Base-by-base conservation (phyloP, 2,113 vertebrate species). In the Psephotus haematonotus region DNA sequence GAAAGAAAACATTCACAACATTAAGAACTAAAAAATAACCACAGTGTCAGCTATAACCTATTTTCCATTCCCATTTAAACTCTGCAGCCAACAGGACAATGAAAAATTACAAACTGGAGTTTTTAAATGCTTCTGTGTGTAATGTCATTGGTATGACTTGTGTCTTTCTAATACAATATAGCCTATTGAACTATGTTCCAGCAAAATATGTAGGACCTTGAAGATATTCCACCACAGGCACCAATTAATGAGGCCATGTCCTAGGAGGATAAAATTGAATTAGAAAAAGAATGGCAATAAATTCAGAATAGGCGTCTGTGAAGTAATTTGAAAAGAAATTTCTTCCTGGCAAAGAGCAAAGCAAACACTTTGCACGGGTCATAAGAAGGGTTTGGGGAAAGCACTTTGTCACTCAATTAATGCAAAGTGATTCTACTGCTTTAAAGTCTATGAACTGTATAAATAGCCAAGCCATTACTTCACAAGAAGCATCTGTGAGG, bases 201-300 rank as follows among this genome's bases (percentile, higher is more conserved):
- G 63, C 46, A 90, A 72, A 0, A 0, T 87, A 90, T 11, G 43
- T 70, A 85, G 44, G 80, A 82, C 37, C 50, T 60, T 35, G 41
- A 10, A 75, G 75, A 81, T 90, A 95, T 74, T 90, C 60, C 27
- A 93, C 82, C 50, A 46, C 1, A 2, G 55, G 55, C 68, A 93
- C 9, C 68, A 55, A 64, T 67, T 88, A 92, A 93, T 31, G 63
- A 93, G 88, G 85, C 50, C 68, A 44, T 0, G 7, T 88, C 72
- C 72, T 43, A 29, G 16, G 57, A 95, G 82, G 86, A 70, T 80
- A 90, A 86, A 88, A 90, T 6, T 68, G 50, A 83, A 88, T 88
- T 83, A 88, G 71, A 67, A 94, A 35, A 80, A 95, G 75, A 92
- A 96, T 60, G 33, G 76, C 83, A 93, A 90, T 78, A 94, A 90